Evolutionary conservation across 2,113 vertebrate species (phyloP).

Genomic region (pig (Sus scrofa)): T2T-Sscrofa CM000829.6:21802501-21803000

Average conservation of each 20-base stretch:
- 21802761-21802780: not conserved
- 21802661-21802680: not conserved
- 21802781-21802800: rapidly evolving
- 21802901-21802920: not conserved
- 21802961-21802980: not conserved
- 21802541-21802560: not conserved
- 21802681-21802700: not conserved
- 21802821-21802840: not conserved
- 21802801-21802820: not conserved
- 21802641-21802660: not conserved
- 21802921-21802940: not conserved
- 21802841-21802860: not conserved
- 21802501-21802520: not conserved
- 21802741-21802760: no score
- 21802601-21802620: not conserved
- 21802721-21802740: rapidly evolving
- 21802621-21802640: not conserved
- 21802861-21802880: not conserved
- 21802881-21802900: not conserved
- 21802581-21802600: not conserved
- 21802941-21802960: rapidly evolving
- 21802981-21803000: no score
- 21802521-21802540: not conserved
- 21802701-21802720: not conserved
- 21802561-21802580: not conserved